phyloP scores from a whole-genome alignment of 1,140 invertebrate species.

The Drosophila burlai region DNA sequence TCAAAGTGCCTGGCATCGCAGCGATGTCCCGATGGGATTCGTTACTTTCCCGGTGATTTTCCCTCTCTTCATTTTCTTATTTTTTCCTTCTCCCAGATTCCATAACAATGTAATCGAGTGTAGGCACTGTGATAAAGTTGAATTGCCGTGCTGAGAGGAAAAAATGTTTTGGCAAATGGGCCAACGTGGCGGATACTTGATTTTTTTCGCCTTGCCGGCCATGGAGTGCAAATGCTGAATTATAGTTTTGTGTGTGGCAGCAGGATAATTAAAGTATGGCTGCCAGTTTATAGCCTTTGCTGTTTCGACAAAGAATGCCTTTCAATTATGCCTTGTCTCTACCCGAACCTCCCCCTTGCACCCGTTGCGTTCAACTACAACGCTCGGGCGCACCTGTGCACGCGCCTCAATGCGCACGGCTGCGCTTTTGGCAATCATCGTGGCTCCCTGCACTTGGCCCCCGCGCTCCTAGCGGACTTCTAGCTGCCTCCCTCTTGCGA shows the following conservation, averaged over 20 bases:
- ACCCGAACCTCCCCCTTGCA: neutral
- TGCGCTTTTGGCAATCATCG: constrained; percentile 63
- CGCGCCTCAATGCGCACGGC: constrained; percentile 76
- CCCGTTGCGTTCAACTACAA: constrained; percentile 10
- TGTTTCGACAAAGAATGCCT: constrained; percentile 57
- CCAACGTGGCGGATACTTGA: constrained; percentile 41
- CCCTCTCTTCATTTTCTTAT: neutral
- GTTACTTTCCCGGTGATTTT: constrained; percentile 24
- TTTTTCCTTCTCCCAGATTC: constrained; percentile 32
- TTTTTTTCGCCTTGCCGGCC: constrained; percentile 15
- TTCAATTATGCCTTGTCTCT: constrained; percentile 64
- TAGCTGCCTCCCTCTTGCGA: constrained; percentile 9
- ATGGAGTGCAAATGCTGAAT: constrained; percentile 60
- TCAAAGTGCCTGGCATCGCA: constrained; percentile 58
- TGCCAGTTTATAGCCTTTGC: constrained; percentile 29
- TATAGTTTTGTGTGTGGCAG: constrained; percentile 45
- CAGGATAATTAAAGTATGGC: constrained; percentile 41
- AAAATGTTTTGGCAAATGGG: constrained; percentile 59
- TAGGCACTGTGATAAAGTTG: constrained; percentile 67
- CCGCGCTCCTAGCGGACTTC: neutral
- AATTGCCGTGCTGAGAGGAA: constrained; percentile 48
- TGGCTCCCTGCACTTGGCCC: neutral
- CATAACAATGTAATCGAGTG: constrained; percentile 79
- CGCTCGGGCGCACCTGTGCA: constrained; percentile 73
- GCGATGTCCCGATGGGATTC: constrained; percentile 24